These are phyloP conservation scores for Alosa sapidissima DNA, from an alignment of 2,797 vertebrate species.

Conservation along the genomic window DNA sequence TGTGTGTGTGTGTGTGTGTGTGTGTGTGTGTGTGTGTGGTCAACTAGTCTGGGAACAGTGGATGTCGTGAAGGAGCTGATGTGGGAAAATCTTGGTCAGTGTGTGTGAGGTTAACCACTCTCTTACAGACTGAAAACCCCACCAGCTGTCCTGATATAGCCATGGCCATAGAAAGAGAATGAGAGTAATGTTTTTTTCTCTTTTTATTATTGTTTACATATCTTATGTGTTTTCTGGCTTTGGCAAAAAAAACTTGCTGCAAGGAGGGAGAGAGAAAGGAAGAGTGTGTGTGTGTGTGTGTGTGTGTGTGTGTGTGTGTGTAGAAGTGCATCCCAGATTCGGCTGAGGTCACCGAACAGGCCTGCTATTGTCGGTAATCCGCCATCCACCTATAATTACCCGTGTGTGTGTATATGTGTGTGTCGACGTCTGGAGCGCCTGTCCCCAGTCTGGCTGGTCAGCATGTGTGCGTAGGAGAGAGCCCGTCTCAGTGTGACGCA, in stretches of 20 bases:
- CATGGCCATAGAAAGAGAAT: neutral
- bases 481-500: neutral
- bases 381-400: neutral
- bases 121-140: neutral
- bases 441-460: neutral
- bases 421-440: neutral
- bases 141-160: neutral
- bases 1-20: neutral
- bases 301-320: neutral
- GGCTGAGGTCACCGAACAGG: neutral
- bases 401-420: no score
- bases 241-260: neutral
- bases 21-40: conserved; percentile 9
- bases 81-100: neutral
- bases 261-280: neutral
- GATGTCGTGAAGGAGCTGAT: neutral
- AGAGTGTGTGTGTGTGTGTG: neutral
- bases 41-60: neutral
- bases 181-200: neutral
- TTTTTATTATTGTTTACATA: neutral
- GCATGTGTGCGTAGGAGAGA: neutral
- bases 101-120: neutral
- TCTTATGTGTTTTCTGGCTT: neutral
- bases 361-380: neutral
- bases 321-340: neutral